Conservation (phyloP, 1,140 invertebrate genomes). For the Bombus pyrosoma region DNA sequence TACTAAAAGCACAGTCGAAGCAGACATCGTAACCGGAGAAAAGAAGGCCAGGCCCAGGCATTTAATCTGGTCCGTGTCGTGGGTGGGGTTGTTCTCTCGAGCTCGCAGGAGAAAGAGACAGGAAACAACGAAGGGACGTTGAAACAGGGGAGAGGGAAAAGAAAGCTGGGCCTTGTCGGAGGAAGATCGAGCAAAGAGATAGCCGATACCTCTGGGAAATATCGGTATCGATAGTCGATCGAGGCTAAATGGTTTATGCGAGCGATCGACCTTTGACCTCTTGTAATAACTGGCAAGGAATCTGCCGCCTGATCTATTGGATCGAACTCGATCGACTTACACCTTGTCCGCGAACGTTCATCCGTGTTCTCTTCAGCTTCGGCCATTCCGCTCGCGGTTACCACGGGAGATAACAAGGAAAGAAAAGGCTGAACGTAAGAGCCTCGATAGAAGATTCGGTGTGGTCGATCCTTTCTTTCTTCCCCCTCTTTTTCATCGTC, state of each 20-base stretch:
- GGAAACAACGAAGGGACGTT: conserved; percentile 1
- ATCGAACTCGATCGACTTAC: conserved; percentile 78
- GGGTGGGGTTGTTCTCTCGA: conserved; percentile 66
- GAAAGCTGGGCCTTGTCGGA: conserved; percentile 67
- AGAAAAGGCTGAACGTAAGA: neutral
- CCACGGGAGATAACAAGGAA: neutral
- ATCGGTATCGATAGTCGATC: conserved; percentile 79
- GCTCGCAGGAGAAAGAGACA: conserved; percentile 58
- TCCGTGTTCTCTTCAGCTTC: conserved; percentile 19
- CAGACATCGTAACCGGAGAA: neutral
- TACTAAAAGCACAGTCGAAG: neutral
- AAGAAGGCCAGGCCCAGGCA: conserved; percentile 67
- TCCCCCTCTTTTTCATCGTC: neutral
- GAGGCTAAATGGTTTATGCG: conserved; percentile 79
- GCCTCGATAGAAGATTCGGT: conserved; percentile 21
- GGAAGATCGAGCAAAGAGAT: conserved; percentile 68
- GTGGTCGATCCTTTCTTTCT: conserved; percentile 30
- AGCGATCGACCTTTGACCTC: conserved; percentile 77
- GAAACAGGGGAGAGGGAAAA: conserved; percentile 34
- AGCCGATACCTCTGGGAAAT: conserved; percentile 79
- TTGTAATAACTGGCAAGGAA: conserved; percentile 78
- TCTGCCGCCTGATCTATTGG: conserved; percentile 80
- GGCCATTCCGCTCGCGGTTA: conserved; percentile 6
- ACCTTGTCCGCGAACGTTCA: conserved; percentile 62
- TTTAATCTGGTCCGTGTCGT: conserved; percentile 72